These are phyloP conservation scores for Pogonognathellus flavescens DNA, from an alignment of 1,140 invertebrate species.

Conservation along the genomic window DNA sequence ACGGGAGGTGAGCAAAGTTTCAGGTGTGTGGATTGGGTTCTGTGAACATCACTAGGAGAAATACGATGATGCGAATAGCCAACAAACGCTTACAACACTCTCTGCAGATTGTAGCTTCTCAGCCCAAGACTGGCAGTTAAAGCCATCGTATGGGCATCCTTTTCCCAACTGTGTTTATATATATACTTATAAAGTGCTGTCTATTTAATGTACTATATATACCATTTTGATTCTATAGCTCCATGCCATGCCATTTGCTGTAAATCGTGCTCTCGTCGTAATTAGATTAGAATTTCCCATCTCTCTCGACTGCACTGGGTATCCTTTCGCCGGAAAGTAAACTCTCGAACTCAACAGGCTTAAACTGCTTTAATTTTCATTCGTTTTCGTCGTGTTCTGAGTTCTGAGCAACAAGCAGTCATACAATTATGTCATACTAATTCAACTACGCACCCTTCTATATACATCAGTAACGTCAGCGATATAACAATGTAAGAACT, in stretches of 20 bases:
- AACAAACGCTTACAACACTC: not conserved
- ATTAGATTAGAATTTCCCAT: conserved; percentile 50
- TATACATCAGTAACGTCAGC: not conserved
- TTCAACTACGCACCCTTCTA: conserved; percentile 1
- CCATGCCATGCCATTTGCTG: conserved; percentile 33
- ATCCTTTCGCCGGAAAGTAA: conserved; percentile 43
- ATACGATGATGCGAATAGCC: not conserved
- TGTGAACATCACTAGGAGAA: conserved; percentile 22
- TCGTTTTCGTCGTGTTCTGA: conserved; percentile 40
- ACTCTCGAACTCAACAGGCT: conserved; percentile 43
- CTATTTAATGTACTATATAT: not conserved
- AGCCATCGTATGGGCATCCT: too few species aligned
- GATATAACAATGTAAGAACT: not conserved
- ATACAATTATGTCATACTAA: conserved; percentile 46
- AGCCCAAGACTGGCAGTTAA: not conserved
- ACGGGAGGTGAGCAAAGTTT: conserved; percentile 66
- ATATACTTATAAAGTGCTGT: too few species aligned
- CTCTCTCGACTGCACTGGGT: not conserved
- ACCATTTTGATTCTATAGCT: conserved; percentile 22
- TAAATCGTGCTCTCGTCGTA: conserved; percentile 44
- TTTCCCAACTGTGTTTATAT: too few species aligned
- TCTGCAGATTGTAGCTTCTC: conserved; percentile 18
- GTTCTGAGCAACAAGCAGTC: conserved; percentile 41
- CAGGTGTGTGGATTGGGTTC: conserved; percentile 64
- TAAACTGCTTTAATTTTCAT: conserved; percentile 40